phyloP scores from a whole-genome alignment of 2,113 vertebrate genomes.

The Hippopotamus amphibius region DNA sequence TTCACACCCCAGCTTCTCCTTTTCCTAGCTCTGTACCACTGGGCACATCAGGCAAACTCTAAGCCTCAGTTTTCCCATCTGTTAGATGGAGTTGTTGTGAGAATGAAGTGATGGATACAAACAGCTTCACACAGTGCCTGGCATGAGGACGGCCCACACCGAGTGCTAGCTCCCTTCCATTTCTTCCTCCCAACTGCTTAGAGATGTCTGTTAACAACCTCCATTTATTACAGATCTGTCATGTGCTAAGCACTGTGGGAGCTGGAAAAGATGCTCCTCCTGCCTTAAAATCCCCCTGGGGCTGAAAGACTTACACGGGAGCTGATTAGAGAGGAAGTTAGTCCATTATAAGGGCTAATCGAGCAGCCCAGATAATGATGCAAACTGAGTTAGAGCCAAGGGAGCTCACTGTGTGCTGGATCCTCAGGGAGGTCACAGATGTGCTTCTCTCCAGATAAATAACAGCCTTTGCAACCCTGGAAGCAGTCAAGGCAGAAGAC shows the following conservation, averaged over 20 bases:
- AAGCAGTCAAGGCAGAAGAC: neutral
- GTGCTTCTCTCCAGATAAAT: neutral
- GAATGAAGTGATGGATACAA: neutral
- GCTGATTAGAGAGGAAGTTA: constrained; percentile 52
- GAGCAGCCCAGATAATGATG: neutral
- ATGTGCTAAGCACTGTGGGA: neutral
- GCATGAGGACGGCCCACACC: neutral
- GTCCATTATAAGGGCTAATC: constrained; percentile 68
- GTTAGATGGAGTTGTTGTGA: neutral
- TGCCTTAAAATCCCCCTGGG: constrained; percentile 53
- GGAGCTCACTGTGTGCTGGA: neutral
- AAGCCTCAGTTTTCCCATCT: neutral
- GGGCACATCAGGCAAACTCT: neutral
- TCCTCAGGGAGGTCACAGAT: neutral
- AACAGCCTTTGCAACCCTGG: neutral
- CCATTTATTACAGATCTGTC: constrained; percentile 13
- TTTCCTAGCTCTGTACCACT: neutral
- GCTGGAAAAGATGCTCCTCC: constrained; percentile 57
- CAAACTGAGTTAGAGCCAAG: neutral
- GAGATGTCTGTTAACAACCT: neutral
- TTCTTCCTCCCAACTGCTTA: neutral
- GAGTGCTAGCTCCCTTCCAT: neutral
- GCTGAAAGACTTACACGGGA: neutral
- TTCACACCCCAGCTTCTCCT: neutral
- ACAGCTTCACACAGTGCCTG: neutral